Evolutionary conservation across 2,797 vertebrate species (phyloP).

Genomic region (Mormyrops attenuatus): DNA sequence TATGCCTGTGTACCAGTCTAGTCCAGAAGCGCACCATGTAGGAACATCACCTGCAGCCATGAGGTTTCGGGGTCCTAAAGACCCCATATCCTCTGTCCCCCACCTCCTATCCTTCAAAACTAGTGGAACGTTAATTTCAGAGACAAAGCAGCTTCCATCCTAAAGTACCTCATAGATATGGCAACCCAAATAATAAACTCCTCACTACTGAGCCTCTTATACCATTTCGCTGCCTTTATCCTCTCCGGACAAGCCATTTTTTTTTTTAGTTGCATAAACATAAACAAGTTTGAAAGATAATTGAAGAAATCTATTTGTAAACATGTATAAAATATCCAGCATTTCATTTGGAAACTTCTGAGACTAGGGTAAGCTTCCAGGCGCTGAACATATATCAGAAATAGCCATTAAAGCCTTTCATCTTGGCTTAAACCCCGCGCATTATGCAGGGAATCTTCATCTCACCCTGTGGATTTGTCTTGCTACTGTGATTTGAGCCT

Average conservation of each 20-base stretch:
- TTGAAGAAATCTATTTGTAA: background rate
- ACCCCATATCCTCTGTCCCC: background rate
- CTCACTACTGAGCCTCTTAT: background rate
- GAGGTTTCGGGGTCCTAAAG: background rate
- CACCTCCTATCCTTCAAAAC: background rate
- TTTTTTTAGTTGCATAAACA: background rate
- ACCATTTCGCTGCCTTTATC: background rate
- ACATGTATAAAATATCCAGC: conserved; percentile 8
- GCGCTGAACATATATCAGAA: background rate
- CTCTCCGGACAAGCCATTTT: background rate
- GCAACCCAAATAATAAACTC: background rate
- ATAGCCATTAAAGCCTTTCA: conserved; percentile 16
- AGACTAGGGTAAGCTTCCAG: background rate
- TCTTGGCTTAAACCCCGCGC: conserved; percentile 10
- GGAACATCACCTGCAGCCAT: background rate
- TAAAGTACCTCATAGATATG: background rate
- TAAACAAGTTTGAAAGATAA: background rate
- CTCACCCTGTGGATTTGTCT: conserved; percentile 20
- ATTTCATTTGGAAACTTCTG: conserved; percentile 12
- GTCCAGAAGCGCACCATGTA: background rate
- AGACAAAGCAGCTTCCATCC: background rate
- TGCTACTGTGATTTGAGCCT: conserved; percentile 10
- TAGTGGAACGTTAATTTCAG: background rate
- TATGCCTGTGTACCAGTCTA: background rate
- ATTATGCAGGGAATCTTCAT: conserved; percentile 18